Evolutionary conservation across 2,797 vertebrate genomes (phyloP), one percentile per base, ranked within the genome.

Genomic region (Myotis vivesi): DNA sequence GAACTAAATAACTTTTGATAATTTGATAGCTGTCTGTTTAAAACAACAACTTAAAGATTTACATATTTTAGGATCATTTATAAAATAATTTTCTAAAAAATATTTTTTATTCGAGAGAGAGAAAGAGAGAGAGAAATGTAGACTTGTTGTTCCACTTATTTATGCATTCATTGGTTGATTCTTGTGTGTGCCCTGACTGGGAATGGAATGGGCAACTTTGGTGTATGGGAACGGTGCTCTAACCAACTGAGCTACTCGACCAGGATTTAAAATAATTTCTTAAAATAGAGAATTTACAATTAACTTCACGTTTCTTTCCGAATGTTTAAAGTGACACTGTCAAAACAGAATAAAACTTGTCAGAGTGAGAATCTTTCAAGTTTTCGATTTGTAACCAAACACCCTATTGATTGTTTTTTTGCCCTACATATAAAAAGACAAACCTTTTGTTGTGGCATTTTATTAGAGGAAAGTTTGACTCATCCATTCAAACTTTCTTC

Each of bases 361-460:
- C 55, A 62, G 62, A 82, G 33, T 94, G 46, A 80, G 25, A 76
- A 53, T 71, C 11, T 51, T 77, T 91, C 51, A 86, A 94, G 36
- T 81, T 92, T 93, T 93, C 94, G 55, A 71, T 91, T 95, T 96
- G 87, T 97, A 89, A 84, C 44, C 28, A 94, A 92, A 94, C 53
- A 94, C 12, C 20, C 15, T 92, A 17, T 92, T 85, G 90, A 53
- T 94, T 96, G 57, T 77, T 51, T 86, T 82, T 73, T 28, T 22
- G 33, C 12, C 38, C 2, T 62, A 13, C n/a, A 11, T 76, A 20
- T 86, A n/a, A 68, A 95, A 93, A 92, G 62, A 76, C 25, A 95
- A 62, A 79, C 49, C 23, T 89, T 95, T 66, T 91, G 57, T 92
- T 97, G 80, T 91, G 81, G 86, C 44, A 44, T 91, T 95, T 95